These are phyloP conservation scores for Octodonta nipae DNA, from an alignment of 2,888 invertebrate genomes.

Conservation along the genomic window DNA sequence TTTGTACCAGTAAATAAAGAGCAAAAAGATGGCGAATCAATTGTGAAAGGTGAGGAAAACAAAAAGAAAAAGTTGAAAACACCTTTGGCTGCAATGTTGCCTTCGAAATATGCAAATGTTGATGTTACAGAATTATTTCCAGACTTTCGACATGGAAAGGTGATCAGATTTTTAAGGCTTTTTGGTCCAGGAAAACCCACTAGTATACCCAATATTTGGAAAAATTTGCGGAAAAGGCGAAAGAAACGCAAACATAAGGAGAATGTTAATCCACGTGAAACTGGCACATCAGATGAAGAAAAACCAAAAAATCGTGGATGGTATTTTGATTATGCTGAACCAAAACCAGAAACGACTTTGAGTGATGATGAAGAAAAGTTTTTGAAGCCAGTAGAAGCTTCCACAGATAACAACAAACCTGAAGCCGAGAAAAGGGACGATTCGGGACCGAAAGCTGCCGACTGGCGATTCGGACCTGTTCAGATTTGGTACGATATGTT, in stretches of 20 bases:
- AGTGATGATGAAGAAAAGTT: conserved; percentile 66
- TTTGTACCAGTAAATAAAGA: conserved; percentile 44
- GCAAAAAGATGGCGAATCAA: conserved; percentile 3
- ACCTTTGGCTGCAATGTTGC: conserved; percentile 92
- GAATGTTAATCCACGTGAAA: conserved; percentile 41
- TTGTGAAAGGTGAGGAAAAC: conserved; percentile 14
- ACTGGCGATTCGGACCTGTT: conserved; percentile 96
- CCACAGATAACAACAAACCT: conserved; percentile 38
- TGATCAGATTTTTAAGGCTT: conserved; percentile 82
- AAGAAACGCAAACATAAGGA: conserved; percentile 54
- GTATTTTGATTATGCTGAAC: conserved; percentile 47
- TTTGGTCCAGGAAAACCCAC: conserved; percentile 90
- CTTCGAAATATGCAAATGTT: conserved; percentile 82
- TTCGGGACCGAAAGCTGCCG: conserved; percentile 64
- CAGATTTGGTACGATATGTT: conserved; percentile 98
- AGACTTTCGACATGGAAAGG: conserved; percentile 84
- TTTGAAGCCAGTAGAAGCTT: conserved; percentile 41
- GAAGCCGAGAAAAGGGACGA: conserved; percentile 44
- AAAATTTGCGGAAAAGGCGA: conserved; percentile 65
- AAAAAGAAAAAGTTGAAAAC: conserved; percentile 59
- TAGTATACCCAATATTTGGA: conserved; percentile 87
- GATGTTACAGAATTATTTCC: conserved; percentile 88
- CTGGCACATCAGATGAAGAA: conserved; percentile 43
- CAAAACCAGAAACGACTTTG: conserved; percentile 50
- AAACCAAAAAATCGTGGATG: conserved; percentile 41